These are phyloP conservation scores for Cenopis cana DNA, from an alignment of 2,888 invertebrate species.

Conservation along the genomic window DNA sequence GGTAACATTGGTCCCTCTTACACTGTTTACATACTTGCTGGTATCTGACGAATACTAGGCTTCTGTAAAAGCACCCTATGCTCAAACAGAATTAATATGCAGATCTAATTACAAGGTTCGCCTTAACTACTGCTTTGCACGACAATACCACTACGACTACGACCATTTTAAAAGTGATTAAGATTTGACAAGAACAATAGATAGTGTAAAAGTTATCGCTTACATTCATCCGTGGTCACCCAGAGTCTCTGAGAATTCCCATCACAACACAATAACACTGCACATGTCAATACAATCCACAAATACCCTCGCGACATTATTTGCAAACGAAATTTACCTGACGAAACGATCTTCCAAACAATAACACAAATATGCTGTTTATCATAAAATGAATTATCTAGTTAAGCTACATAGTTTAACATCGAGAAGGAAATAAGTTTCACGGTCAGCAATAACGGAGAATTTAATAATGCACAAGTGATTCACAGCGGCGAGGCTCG, in stretches of 20 bases:
- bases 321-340: neutral
- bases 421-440: neutral
- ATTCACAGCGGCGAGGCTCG: constrained; percentile 3
- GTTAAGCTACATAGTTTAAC: neutral
- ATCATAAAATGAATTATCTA: constrained; percentile 1
- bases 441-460: neutral
- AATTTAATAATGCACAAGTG: constrained; percentile 4
- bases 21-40: too few species aligned
- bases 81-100: too few species aligned
- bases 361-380: neutral
- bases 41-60: too few species aligned
- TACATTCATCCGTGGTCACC: constrained; percentile 73
- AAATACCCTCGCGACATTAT: constrained; percentile 14
- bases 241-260: constrained; percentile 48
- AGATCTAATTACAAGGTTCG: too few species aligned
- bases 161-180: too few species aligned
- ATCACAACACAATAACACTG: constrained; percentile 40
- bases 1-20: too few species aligned
- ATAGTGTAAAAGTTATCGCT: constrained; percentile 51
- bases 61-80: too few species aligned
- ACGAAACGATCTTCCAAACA: neutral
- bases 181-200: neutral
- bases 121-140: too few species aligned
- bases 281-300: constrained; percentile 37
- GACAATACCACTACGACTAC: too few species aligned